Conservation (phyloP, 2,113 vertebrate species). For the Alouatta palliata region DNA sequence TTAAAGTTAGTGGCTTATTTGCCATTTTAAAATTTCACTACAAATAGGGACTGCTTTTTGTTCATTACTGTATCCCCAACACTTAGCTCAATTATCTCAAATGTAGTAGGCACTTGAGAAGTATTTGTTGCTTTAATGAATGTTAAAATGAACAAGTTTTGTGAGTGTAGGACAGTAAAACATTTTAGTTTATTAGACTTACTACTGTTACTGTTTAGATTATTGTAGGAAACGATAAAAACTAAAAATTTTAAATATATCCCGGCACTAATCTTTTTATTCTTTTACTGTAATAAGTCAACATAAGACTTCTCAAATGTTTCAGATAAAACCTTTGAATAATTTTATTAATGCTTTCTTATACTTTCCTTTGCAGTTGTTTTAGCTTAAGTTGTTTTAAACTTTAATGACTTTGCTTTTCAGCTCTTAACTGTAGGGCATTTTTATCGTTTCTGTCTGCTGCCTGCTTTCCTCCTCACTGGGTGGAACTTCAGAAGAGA, state of each 20-base stretch:
- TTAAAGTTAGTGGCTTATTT: not conserved
- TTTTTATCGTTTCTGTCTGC: not conserved
- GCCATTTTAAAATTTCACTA: not conserved
- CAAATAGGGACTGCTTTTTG: not conserved
- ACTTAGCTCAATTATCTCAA: not conserved
- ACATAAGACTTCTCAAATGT: not conserved
- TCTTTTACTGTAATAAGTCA: conserved; percentile 10
- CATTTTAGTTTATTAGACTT: not conserved
- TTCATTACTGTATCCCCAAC: not conserved
- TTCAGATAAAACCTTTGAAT: not conserved
- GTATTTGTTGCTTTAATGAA: not conserved
- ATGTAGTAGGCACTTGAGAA: not conserved
- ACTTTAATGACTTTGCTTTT: not conserved
- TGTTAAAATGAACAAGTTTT: not conserved
- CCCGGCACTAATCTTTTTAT: not conserved
- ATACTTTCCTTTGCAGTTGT: not conserved
- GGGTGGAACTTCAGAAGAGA: not conserved
- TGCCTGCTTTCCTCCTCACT: not conserved
- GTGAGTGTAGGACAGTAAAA: not conserved
- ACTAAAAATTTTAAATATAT: not conserved
- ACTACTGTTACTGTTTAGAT: not conserved
- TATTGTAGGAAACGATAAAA: not conserved
- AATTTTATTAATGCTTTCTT: not conserved
- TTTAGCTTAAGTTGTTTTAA: not conserved
- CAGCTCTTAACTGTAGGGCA: not conserved